phyloP scores from a whole-genome alignment of 2,113 vertebrate species.

The Pterocles orientalis region DNA sequence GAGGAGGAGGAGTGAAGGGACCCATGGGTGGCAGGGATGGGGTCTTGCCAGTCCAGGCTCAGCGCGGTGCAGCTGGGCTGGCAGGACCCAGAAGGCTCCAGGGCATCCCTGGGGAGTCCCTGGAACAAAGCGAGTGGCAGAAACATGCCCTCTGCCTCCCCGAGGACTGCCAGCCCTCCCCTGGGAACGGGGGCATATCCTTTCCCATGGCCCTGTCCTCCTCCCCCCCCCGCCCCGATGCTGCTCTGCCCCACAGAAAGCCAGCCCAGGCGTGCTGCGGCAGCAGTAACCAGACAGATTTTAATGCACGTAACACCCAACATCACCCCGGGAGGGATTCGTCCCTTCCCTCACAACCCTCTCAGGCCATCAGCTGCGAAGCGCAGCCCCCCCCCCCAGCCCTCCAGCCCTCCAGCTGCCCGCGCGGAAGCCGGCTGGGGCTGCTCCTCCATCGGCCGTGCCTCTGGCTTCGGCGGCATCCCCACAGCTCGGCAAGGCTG shows the following conservation, averaged over 20 bases:
- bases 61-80: not conserved
- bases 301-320: slow-evolving; percentile 46
- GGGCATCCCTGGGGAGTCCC: not conserved
- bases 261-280: not conserved
- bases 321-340: not conserved
- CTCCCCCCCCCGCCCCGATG: not conserved
- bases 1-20: not conserved
- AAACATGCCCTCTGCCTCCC: not conserved
- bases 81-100: not conserved
- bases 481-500: not conserved
- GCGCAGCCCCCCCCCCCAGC: not conserved
- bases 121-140: not conserved
- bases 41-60: not conserved
- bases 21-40: accelerated
- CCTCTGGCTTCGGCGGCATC: not conserved
- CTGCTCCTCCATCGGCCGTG: not conserved
- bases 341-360: not conserved
- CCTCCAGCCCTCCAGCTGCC: not conserved
- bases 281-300: slow-evolving; percentile 28
- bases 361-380: not conserved
- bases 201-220: not conserved
- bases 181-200: not conserved
- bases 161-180: not conserved
- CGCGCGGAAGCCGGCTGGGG: not conserved
- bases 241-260: not conserved